These are phyloP conservation scores for Cryptomyrus ogoouensis DNA, from an alignment of 2,113 vertebrate species.

Conservation along the genomic window DNA sequence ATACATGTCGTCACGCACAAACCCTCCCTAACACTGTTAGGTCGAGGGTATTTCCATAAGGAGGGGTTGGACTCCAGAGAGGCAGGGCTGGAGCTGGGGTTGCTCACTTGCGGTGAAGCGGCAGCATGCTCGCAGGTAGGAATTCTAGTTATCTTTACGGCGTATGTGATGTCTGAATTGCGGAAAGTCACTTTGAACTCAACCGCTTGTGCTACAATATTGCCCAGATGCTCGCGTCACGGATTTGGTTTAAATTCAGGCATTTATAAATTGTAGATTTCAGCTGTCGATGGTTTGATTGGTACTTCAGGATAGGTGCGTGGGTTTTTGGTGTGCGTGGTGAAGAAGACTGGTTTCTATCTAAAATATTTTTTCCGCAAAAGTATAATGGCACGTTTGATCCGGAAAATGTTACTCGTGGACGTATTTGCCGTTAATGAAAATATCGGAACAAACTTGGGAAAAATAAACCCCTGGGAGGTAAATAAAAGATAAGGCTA, in stretches of 20 bases:
- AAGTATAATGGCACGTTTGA: neutral
- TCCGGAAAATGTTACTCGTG: neutral
- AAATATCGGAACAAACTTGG: neutral
- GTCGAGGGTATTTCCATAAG: conserved; percentile 52
- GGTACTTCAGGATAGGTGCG: neutral
- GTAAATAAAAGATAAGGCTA: neutral
- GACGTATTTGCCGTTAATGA: neutral
- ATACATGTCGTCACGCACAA: conserved; percentile 18
- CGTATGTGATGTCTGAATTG: neutral
- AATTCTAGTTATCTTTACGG: conserved; percentile 23
- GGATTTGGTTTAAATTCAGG: conserved; percentile 12
- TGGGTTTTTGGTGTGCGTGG: neutral
- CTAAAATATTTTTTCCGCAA: neutral
- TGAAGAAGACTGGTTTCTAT: neutral
- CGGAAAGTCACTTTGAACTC: conserved; percentile 38
- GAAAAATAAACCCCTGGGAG: neutral
- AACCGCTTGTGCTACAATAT: neutral
- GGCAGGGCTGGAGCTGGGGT: conserved; percentile 43
- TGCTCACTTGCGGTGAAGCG: conserved; percentile 51
- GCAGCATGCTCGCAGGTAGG: conserved; percentile 59
- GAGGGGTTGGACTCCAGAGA: conserved; percentile 59
- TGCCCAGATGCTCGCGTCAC: neutral
- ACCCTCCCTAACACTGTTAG: conserved; percentile 35
- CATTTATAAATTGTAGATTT: neutral
- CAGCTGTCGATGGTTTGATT: neutral